Base-by-base conservation (phyloP, 2,888 invertebrate genomes). In the Zhuqinia jingwanae region DNA sequence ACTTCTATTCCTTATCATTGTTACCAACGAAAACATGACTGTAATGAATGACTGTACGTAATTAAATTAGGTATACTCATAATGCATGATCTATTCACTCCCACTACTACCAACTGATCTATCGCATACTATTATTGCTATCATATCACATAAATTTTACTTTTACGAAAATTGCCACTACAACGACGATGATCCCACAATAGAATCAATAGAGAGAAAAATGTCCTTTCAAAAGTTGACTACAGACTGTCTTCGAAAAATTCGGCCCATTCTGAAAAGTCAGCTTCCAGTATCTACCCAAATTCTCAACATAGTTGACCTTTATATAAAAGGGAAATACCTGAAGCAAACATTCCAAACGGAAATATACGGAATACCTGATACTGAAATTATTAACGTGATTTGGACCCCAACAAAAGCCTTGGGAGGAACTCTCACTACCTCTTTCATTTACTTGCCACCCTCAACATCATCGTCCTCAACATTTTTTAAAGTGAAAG, bases 281-380 rank as follows among this genome's bases (percentile, higher is more conserved):
- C 65, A 65, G 10, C 42, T 36, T 65, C 65, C 65, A 2, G 2
- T 10, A 2, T 36, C 65, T 1, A 10, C 36, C 36, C 65, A 65
- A 65, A 65, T 65, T 2, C 65, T 65, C 2, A 65, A 65, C 17
- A 65, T 65, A 0, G 22, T 65, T 1, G 65, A 65, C 13, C 65
- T 65, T 20, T n/a, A 36, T n/a, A n/a, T 65, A 2, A 30, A 65
- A 42, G 65, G 65, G 6, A 30, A 20, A n/a, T 65, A 11, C 17
- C 20, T 65, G 10, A n/a, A 20, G 17, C 1, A n/a, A 36, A n/a
- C 17, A 13, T 42, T 17, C 22, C 17, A 3, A n/a, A 36, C 65
- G 1, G 42, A n/a, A 6, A 1, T 65, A 10, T 65, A 65, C 42
- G 65, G 65, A 2, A 65, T 65, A 6, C 65, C 65, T 10, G 65